Evolutionary conservation across 2,113 vertebrate genomes (phyloP).

Genomic region (Piaya cayana): DNA sequence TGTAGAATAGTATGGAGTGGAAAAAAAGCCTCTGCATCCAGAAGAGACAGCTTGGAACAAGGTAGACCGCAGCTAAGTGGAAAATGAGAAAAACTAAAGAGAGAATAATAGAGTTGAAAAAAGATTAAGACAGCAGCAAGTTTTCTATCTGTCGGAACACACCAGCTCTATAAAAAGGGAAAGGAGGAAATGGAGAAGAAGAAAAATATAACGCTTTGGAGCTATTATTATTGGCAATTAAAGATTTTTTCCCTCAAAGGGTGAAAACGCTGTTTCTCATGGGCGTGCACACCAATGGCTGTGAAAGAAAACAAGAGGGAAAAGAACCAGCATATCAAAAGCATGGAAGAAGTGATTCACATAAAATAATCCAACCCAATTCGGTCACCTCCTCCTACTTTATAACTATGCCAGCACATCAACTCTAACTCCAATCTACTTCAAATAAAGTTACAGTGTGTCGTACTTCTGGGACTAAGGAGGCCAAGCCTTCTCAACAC

Average conservation of each 20-base stretch:
- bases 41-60: background rate
- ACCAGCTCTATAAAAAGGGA: background rate
- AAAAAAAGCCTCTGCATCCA: background rate
- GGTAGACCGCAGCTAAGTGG: background rate
- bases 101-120: background rate
- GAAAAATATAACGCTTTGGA: constrained; percentile 13
- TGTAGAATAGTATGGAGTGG: background rate
- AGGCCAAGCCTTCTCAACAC: constrained; percentile 5
- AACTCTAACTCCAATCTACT: background rate
- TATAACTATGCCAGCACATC: constrained; percentile 1
- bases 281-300: background rate
- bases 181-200: constrained; percentile 14
- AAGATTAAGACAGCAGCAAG: background rate
- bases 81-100: background rate
- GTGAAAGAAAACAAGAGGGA: constrained; percentile 2
- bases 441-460: background rate
- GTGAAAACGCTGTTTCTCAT: constrained; percentile 22
- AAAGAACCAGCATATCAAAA: constrained; percentile 24
- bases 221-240: constrained; percentile 60
- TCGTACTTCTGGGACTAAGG: background rate
- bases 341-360: constrained; percentile 9
- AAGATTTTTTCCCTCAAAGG: background rate
- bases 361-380: background rate
- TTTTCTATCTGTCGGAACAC: background rate
- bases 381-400: constrained; percentile 3